These are phyloP conservation scores for Drosophila diplacantha DNA, from an alignment of 2,888 invertebrate genomes.

Conservation along the genomic window DNA sequence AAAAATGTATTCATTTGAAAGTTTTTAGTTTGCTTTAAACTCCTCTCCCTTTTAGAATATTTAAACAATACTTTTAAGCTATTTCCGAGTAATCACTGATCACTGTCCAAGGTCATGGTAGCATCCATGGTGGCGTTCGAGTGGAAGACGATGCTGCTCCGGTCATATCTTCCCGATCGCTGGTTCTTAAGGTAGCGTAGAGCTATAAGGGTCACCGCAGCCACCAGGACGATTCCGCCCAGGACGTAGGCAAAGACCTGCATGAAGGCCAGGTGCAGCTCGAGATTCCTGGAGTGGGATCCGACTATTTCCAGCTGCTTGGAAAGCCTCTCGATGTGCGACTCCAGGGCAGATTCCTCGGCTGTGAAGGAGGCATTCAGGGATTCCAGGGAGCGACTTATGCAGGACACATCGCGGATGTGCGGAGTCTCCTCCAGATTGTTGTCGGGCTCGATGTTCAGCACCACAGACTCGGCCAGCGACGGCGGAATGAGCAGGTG, in stretches of 20 bases:
- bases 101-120: slow-evolving; percentile 48
- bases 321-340: slow-evolving; percentile 42
- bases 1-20: no score
- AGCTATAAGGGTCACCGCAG: slow-evolving; percentile 38
- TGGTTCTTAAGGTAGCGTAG: slow-evolving; percentile 56
- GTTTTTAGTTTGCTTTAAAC: neutral
- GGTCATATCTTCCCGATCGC: slow-evolving; percentile 64
- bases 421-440: slow-evolving; percentile 71
- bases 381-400: slow-evolving; percentile 40
- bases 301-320: slow-evolving; percentile 64
- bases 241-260: slow-evolving; percentile 63
- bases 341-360: slow-evolving; percentile 20
- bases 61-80: neutral
- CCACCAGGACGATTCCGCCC: slow-evolving; percentile 45
- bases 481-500: slow-evolving; percentile 73
- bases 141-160: slow-evolving; percentile 75
- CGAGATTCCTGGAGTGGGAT: slow-evolving; percentile 66
- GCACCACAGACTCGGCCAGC: slow-evolving; percentile 61
- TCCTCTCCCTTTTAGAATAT: neutral
- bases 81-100: slow-evolving; percentile 15
- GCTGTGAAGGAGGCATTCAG: slow-evolving; percentile 6
- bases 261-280: slow-evolving; percentile 67
- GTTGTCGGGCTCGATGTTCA: slow-evolving; percentile 74
- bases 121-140: slow-evolving; percentile 74
- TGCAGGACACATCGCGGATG: slow-evolving; percentile 75